Conservation (phyloP, 1,140 invertebrate species). For the Drosophila eugracilis region DNA sequence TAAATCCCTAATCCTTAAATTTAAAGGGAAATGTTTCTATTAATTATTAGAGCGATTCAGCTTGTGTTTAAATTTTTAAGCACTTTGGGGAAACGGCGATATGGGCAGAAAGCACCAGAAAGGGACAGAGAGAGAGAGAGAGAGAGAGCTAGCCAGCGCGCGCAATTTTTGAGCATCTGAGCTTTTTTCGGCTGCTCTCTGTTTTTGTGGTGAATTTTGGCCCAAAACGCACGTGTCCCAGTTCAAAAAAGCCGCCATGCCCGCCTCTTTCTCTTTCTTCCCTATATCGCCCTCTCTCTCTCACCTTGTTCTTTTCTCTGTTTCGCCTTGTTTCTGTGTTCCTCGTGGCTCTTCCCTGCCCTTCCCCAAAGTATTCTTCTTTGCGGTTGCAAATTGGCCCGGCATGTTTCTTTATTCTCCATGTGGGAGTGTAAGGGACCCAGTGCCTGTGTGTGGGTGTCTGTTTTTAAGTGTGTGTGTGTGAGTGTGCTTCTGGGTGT, state of each 20-base stretch:
- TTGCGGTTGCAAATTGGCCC: constrained; percentile 58
- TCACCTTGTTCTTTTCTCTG: neutral
- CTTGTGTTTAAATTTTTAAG: constrained; percentile 29
- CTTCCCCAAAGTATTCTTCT: constrained; percentile 26
- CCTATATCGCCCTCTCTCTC: neutral
- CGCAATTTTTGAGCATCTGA: constrained; percentile 33
- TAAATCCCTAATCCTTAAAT: too few relatives aligned
- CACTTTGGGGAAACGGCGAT: neutral
- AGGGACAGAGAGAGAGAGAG: constrained; percentile 6
- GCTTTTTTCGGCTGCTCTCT: constrained; percentile 64
- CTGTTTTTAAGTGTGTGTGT: neutral
- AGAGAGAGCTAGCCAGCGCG: constrained; percentile 33
- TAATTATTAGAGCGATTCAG: constrained; percentile 21
- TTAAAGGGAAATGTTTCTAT: constrained; percentile 12
- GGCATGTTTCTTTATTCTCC: constrained; percentile 40
- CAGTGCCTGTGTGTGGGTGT: constrained; percentile 30
- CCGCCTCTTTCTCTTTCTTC: neutral
- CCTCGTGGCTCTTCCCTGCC: neutral
- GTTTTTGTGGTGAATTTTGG: constrained; percentile 78
- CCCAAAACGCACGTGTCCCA: constrained; percentile 70
- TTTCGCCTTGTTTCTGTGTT: neutral
- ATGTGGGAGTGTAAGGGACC: constrained; percentile 28
- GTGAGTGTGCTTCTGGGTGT: constrained; percentile 13
- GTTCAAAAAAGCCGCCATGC: constrained; percentile 50
- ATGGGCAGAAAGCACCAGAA: neutral